Evolutionary conservation across 1,140 invertebrate genomes (phyloP).

Genomic region (Orchestia grillus): DNA sequence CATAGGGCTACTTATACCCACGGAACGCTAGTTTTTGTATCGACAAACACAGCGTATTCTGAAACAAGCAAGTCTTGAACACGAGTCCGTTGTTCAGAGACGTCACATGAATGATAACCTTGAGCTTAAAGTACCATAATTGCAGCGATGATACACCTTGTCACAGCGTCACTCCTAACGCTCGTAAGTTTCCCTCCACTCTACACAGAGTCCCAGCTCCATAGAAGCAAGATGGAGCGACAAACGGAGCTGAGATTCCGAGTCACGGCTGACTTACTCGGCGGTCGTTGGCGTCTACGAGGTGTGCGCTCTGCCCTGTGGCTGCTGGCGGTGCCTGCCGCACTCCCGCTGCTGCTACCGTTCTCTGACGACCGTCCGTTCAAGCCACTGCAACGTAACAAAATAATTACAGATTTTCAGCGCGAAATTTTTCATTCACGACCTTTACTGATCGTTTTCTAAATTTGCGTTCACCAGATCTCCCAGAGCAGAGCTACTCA

Average conservation of each 20-base stretch:
- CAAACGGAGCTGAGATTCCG: background rate
- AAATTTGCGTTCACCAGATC: too few relatives aligned
- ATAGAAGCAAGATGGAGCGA: background rate
- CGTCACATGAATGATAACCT: background rate
- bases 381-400: conserved; percentile 4
- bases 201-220: background rate
- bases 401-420: background rate
- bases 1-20: too few relatives aligned
- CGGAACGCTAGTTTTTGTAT: too few relatives aligned
- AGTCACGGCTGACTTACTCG: conserved; percentile 11
- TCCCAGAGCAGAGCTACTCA: too few relatives aligned
- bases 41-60: too few relatives aligned
- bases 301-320: background rate
- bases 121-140: background rate
- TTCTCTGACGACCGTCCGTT: background rate
- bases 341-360: conserved; percentile 19
- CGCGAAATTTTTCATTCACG: background rate
- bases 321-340: background rate
- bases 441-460: background rate
- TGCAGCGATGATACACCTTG: background rate
- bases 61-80: background rate
- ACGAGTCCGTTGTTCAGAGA: background rate
- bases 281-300: conserved; percentile 47
- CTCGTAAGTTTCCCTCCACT: background rate
- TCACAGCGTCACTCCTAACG: background rate